Conservation (phyloP, 2,797 vertebrate species). For the Eutrigla gurnardus region DNA sequence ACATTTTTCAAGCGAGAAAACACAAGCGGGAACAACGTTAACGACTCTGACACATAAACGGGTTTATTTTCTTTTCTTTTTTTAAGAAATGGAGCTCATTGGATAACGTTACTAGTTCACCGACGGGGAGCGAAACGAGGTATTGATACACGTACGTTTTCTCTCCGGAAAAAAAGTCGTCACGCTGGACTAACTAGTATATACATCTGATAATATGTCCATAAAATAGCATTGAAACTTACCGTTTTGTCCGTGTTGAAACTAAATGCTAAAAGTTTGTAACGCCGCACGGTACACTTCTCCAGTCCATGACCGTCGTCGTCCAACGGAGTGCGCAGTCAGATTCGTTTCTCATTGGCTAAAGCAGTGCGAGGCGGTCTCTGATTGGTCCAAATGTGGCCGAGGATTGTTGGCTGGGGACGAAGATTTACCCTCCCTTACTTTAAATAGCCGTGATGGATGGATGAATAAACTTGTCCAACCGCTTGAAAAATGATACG, state of each 20-base stretch:
- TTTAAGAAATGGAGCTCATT: neutral
- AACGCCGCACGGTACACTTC: conserved; percentile 37
- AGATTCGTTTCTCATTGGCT: conserved; percentile 62
- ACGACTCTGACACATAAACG: neutral
- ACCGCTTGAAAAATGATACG: conserved; percentile 11
- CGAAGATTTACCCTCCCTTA: conserved; percentile 59
- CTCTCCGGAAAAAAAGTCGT: neutral
- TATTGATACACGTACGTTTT: neutral
- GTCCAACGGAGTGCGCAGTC: conserved; percentile 56
- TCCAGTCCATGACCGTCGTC: conserved; percentile 69
- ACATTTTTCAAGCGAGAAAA: neutral
- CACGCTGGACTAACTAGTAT: accelerated
- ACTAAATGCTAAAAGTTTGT: conserved; percentile 65
- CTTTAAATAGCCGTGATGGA: conserved; percentile 68
- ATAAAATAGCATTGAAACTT: conserved; percentile 20
- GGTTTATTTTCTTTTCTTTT: conserved; percentile 8
- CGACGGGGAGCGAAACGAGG: conserved; percentile 11
- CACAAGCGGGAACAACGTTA: neutral
- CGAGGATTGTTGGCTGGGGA: conserved; percentile 32
- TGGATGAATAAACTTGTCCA: conserved; percentile 24
- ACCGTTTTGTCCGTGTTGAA: conserved; percentile 52
- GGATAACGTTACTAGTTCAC: conserved; percentile 5
- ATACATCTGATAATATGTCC: accelerated
- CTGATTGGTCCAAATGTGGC: conserved; percentile 62
- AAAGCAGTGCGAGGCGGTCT: neutral